Conservation (phyloP, 53 echinoderm and acorn worm species). For the Holothuria leucospilota region DNA sequence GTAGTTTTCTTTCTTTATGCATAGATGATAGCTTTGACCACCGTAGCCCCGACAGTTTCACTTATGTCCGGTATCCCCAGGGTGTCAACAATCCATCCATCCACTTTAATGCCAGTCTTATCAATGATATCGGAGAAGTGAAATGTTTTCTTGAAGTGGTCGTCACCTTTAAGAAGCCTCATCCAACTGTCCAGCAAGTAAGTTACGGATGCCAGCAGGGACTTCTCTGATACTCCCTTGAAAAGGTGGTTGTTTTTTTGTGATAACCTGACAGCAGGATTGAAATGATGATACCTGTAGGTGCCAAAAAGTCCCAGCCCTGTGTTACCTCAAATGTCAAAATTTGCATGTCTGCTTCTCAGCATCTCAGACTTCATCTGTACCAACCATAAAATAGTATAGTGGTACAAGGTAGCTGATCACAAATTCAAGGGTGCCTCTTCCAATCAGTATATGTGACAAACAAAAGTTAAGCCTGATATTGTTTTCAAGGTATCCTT, state of each 20-base stretch:
- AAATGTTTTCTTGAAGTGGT: slow-evolving; percentile 91
- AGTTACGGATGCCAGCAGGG: neutral
- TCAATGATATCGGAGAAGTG: slow-evolving; percentile 86
- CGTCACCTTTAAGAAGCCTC: slow-evolving; percentile 89
- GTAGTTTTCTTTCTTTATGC: neutral
- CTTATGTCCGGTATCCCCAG: slow-evolving; percentile 57
- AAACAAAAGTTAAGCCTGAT: no score
- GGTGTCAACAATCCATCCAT: slow-evolving; percentile 64
- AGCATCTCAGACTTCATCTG: no score
- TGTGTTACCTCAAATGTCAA: no score
- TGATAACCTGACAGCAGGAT: no score
- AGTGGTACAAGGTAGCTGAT: no score
- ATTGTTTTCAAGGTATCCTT: no score
- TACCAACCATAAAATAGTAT: no score
- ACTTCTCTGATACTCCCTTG: neutral
- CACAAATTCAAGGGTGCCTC: no score
- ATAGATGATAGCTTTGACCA: slow-evolving; percentile 95
- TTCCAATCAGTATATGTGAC: no score
- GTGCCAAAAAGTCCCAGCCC: no score
- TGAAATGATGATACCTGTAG: no score
- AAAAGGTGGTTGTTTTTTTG: neutral
- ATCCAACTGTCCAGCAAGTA: slow-evolving; percentile 82
- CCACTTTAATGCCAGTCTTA: slow-evolving; percentile 94
- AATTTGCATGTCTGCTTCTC: no score
- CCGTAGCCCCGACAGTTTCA: slow-evolving; percentile 89